These are phyloP conservation scores for Hermetia illucens DNA, from an alignment of 1,140 invertebrate genomes.

Conservation along the genomic window DNA sequence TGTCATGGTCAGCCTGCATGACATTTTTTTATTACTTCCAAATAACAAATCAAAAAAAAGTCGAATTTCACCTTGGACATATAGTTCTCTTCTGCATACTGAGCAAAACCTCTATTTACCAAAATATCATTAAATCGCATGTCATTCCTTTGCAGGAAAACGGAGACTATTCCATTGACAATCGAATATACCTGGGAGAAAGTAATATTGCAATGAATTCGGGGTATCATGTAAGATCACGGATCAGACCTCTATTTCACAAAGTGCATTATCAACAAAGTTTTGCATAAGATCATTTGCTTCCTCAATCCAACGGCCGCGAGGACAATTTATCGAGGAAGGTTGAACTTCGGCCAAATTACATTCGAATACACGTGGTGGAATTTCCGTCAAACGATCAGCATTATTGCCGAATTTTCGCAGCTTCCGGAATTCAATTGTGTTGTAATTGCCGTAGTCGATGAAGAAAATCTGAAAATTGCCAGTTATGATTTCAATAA, in stretches of 20 bases:
- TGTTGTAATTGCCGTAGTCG: conserved; percentile 56
- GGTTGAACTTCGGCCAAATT: conserved; percentile 50
- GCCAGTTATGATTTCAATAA: background rate
- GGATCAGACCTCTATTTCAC: conserved; percentile 11
- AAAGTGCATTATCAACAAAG: conserved; percentile 14
- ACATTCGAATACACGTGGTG: conserved; percentile 57
- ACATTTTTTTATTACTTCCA: background rate
- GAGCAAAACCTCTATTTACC: conserved; percentile 43
- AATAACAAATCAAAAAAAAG: conserved; percentile 4
- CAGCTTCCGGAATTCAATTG: conserved; percentile 16
- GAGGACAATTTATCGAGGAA: conserved; percentile 35
- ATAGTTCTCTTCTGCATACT: conserved; percentile 53
- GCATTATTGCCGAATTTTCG: conserved; percentile 10
- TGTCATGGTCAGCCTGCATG: conserved; percentile 34
- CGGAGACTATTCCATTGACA: conserved; percentile 48
- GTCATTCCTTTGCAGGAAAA: conserved; percentile 37
- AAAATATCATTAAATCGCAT: conserved; percentile 45
- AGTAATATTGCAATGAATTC: no score
- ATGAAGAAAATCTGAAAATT: conserved; percentile 49
- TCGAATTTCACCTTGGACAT: conserved; percentile 44
- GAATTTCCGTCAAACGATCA: conserved; percentile 16
- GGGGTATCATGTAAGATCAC: background rate
- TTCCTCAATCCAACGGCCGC: conserved; percentile 42
- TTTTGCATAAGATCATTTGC: conserved; percentile 37
- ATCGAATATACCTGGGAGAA: conserved; percentile 60